Evolutionary conservation across 1,140 invertebrate species (phyloP), one percentile per base, ranked within the genome.

Genomic region (Episyrphus balteatus): DNA sequence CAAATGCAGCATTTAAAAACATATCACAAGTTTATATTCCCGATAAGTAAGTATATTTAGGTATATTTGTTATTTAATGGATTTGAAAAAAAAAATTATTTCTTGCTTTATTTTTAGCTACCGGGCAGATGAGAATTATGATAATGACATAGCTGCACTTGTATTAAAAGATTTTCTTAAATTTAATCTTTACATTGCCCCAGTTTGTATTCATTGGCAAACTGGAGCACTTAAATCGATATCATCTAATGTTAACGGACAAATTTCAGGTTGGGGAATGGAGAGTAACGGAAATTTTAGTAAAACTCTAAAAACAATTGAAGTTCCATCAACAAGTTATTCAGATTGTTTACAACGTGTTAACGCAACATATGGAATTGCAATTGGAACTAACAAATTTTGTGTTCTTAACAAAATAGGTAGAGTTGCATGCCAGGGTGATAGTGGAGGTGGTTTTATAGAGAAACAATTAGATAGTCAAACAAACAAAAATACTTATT

Each of bases 221-320:
- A 18, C 47, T 46, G 39, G 30, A 14, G 15, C n/a, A n/a, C n/a
- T n/a, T 32, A 42, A 21, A 46, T 8, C n/a, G 6, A 31, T 50
- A 19, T 8, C 2, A 40, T 8, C 9, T 42, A 21, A 15, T 19
- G 5, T 15, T 7, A 3, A 21, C 15, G 17, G 37, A 12, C 12
- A n/a, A 68, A 60, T 70, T 8, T 59, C 61, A 1, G 69, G 69
- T 10, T 72, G 69, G 69, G 69, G 69, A 31, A 64, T 58, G 3
- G 40, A 44, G 0, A 55, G 34, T 42, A 46, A 37, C 34, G 17
- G 21, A 17, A 44, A 42, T 44, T 17, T 46, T 14, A 51, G 49
- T 44, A 37, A 37, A 9, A 47, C 40, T 3, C 15, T 55, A n/a
- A 49, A 47, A 48, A 40, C 46, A 30, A 30, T 51, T 39, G 33